These are phyloP conservation scores for Phortica magna DNA, from an alignment of 2,888 invertebrate genomes.

Conservation along the genomic window DNA sequence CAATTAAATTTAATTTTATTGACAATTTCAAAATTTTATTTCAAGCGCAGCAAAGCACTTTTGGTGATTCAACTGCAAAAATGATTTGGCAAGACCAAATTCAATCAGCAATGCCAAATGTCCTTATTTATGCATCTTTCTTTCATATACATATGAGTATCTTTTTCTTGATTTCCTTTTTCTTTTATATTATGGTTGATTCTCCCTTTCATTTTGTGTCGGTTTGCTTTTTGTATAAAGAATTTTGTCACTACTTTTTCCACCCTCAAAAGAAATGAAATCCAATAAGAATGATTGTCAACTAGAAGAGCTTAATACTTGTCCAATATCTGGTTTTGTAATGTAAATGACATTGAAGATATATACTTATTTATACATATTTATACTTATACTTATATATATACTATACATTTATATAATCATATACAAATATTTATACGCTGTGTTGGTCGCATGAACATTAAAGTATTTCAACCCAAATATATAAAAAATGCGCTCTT, in stretches of 20 bases:
- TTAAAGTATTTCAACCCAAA: background rate
- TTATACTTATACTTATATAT: background rate
- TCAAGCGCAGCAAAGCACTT: too few relatives aligned
- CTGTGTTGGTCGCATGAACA: constrained; percentile 57
- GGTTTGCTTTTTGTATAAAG: background rate
- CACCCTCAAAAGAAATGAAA: background rate
- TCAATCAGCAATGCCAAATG: constrained; percentile 20
- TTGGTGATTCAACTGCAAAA: background rate
- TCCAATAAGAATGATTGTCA: background rate
- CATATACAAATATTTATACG: constrained; percentile 38
- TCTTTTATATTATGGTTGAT: background rate
- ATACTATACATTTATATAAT: constrained; percentile 2
- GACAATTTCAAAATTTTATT: too few relatives aligned
- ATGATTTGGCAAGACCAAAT: background rate
- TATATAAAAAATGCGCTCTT: constrained; percentile 2
- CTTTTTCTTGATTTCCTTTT: constrained; percentile 28
- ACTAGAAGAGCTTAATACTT: constrained; percentile 12
- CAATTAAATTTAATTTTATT: too few relatives aligned
- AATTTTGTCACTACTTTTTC: background rate
- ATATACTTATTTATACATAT: background rate
- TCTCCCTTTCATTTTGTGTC: background rate
- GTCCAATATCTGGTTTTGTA: constrained; percentile 5
- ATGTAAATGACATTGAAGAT: background rate
- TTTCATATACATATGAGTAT: background rate
- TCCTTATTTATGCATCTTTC: constrained; percentile 11